phyloP scores from a whole-genome alignment of 2,797 vertebrate genomes.

The Malurus leucopterus region DNA sequence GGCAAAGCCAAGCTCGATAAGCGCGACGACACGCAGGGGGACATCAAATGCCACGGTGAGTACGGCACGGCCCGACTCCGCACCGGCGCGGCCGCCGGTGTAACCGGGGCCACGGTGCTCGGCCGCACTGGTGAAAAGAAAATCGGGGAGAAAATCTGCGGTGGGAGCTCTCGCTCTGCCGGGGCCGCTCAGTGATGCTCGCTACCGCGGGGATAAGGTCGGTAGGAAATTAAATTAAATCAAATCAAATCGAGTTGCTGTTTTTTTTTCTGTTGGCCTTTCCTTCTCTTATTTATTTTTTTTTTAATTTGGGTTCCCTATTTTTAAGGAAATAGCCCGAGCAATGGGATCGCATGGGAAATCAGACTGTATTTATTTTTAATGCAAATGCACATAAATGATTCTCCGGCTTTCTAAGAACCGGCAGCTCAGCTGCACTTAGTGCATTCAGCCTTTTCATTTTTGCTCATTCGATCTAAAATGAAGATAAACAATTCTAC shows the following conservation, averaged over 20 bases:
- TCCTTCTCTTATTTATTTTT: neutral
- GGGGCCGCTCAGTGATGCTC: neutral
- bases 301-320: neutral
- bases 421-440: neutral
- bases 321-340: neutral
- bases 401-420: slow-evolving; percentile 33
- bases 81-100: neutral
- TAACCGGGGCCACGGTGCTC: neutral
- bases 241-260: neutral
- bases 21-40: slow-evolving; percentile 87
- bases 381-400: slow-evolving; percentile 15
- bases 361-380: slow-evolving; percentile 37
- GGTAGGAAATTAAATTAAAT: neutral
- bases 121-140: neutral
- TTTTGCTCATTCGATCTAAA: neutral
- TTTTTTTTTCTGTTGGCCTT: neutral
- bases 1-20: slow-evolving; percentile 88
- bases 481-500: neutral
- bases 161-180: neutral
- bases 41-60: slow-evolving; percentile 96
- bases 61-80: neutral
- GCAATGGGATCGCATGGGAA: neutral
- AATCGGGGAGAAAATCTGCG: neutral
- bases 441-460: neutral
- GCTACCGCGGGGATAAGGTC: neutral